A percentile compares a stretch with the other conserved stretches of the same genome.
Evolutionary conservation across 2,888 invertebrate genomes (phyloP).

Genomic region (Strigamia maritima): DNA sequence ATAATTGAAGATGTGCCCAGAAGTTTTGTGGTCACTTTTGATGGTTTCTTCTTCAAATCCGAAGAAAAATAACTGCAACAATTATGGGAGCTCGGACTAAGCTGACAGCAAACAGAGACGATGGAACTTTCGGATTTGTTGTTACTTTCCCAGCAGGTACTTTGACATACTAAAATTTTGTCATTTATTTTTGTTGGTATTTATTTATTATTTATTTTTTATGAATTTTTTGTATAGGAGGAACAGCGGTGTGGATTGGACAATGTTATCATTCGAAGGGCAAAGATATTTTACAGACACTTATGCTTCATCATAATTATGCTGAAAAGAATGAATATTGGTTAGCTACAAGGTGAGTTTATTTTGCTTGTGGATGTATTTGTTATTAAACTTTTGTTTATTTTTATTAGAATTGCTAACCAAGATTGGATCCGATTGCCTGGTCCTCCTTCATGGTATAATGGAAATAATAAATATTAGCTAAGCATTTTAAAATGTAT

Average conservation of each 20-base stretch:
- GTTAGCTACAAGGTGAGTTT: not conserved
- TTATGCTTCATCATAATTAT: not conserved
- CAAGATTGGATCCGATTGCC: not conserved
- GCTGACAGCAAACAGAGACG: not conserved
- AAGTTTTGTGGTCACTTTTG: not conserved
- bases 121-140: not conserved
- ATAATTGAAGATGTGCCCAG: not conserved
- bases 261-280: not conserved
- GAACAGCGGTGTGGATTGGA: not conserved
- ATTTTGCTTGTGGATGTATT: not conserved
- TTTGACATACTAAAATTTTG: not conserved
- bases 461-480: no score
- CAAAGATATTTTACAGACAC: not conserved
- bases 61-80: not conserved
- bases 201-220: no score
- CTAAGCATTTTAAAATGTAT: no score
- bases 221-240: no score
- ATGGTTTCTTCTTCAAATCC: not conserved
- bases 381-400: not conserved
- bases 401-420: not conserved
- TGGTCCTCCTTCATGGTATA: conserved; percentile 8
- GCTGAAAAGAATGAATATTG: not conserved
- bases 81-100: not conserved
- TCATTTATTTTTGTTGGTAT: no score
- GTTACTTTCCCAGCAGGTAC: not conserved